A percentile compares a stretch with the other conserved stretches of the same genome.
Evolutionary conservation across 2,797 vertebrate species (phyloP).

Genomic region (Myiotriccus ornatus): DNA sequence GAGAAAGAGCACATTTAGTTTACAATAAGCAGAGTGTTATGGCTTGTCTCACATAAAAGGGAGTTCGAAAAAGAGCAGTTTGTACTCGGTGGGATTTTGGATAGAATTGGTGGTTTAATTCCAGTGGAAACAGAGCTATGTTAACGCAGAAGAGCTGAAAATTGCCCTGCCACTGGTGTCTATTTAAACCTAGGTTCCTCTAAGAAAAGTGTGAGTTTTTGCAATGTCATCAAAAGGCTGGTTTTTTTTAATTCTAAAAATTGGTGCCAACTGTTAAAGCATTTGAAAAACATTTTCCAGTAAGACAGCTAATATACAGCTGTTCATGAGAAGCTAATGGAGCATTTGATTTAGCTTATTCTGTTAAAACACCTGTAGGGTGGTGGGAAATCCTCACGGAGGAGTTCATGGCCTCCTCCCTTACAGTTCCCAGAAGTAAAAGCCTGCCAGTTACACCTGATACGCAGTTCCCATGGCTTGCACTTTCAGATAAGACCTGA

Average conservation of each 20-base stretch:
- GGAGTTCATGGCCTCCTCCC: neutral
- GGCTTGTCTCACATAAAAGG: neutral
- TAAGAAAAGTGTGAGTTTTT: neutral
- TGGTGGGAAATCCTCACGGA: neutral
- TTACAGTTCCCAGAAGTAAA: neutral
- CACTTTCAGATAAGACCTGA: neutral
- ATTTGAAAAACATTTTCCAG: neutral
- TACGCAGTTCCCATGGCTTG: neutral
- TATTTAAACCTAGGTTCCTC: neutral
- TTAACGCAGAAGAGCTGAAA: neutral
- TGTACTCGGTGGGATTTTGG: neutral
- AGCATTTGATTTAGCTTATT: neutral
- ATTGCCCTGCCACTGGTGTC: neutral
- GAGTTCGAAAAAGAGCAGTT: neutral
- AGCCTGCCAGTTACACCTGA: neutral
- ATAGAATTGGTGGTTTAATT: neutral
- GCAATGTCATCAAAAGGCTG: neutral
- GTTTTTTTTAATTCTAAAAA: neutral
- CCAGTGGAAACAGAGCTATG: neutral
- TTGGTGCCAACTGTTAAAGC: neutral
- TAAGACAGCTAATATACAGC: neutral
- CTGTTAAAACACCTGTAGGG: neutral
- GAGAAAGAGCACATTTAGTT: neutral
- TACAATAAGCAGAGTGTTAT: neutral
- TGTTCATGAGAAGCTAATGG: neutral